Base-by-base conservation (phyloP, 2,888 invertebrate genomes). In the Protodeltote pygarga region DNA sequence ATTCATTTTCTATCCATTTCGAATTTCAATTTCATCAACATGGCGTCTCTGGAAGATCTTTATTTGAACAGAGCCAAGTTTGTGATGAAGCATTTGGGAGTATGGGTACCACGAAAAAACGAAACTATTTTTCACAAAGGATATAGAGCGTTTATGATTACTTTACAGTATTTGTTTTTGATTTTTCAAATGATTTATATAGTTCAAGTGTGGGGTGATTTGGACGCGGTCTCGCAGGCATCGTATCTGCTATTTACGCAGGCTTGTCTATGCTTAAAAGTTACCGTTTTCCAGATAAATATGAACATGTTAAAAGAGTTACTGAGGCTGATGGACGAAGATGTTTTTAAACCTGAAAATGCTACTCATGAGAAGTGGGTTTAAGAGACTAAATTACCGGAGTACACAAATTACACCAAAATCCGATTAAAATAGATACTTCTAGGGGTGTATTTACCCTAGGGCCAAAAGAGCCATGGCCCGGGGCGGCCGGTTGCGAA, bases 241-340 rank as follows among this genome's bases (percentile, higher is more conserved):
- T 87, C 81, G 0, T 87, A 89, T 23, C 35, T 92, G 33, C 59
- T 88, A 2, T 89, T 91, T 53, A 90, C 91, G 0, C 88, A 91
- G 48, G 89, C 91, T 1, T 86, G 87, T 48, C 77, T 91, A 5
- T 91, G 91, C 57, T 82, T 88, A 11, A 91, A 91, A 78, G 66
- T 91, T 0, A 81, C 88, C 0, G 79, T 88, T 17, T 79, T 90
- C 50, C 83, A 84, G 21, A 41, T 80, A 0, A 89, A 89, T 38
- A 75, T 78, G 25, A 59, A 62, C 3, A 70, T 73, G 42, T 59
- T 89, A 2, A 74, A 68, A 27, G 69, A 80, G 0, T 58, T 91
- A 8, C 38, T 89, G 20, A 45, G 23, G 14, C 76, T 72, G 37
- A 90, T 91, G 85, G 77, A 81, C 29, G 73, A 77, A n/a, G 75